These are phyloP conservation scores for Pelobates fuscus DNA, from an alignment of 2,113 vertebrate genomes.

Conservation along the genomic window DNA sequence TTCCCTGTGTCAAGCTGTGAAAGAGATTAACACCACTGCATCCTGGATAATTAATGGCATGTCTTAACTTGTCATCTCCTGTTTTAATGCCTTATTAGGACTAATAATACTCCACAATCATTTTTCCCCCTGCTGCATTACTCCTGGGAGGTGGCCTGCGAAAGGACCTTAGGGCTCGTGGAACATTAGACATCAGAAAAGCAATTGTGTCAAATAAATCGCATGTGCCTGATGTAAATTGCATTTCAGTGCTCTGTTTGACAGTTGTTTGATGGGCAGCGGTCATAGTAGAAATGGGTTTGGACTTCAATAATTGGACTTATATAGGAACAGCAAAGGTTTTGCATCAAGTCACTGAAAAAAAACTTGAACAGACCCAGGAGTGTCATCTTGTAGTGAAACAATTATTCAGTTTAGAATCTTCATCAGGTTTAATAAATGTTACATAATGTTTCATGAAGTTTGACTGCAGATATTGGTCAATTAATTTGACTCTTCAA, in stretches of 20 bases:
- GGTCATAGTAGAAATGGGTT: conserved; percentile 21
- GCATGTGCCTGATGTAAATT: conserved; percentile 32
- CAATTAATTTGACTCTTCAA: neutral
- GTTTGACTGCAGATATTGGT: conserved; percentile 20
- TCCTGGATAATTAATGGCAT: conserved; percentile 45
- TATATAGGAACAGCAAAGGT: conserved; percentile 1
- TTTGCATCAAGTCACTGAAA: neutral
- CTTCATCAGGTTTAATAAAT: conserved; percentile 3
- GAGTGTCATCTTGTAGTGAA: conserved; percentile 5
- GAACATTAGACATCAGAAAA: conserved; percentile 31
- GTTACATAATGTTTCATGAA: neutral
- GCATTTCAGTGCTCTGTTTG: conserved; percentile 11
- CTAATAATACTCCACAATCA: conserved; percentile 38
- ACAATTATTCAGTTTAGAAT: conserved; percentile 13
- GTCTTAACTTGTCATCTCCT: conserved; percentile 41
- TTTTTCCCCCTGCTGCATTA: conserved; percentile 2
- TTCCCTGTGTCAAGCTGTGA: conserved; percentile 27
- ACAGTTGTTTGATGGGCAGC: conserved; percentile 23
- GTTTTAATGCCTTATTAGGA: conserved; percentile 51
- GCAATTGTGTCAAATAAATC: conserved; percentile 15
- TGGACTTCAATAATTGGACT: conserved; percentile 20
- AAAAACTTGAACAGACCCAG: neutral
- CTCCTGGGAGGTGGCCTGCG: conserved; percentile 17
- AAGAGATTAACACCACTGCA: conserved; percentile 48
- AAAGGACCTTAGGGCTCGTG: conserved; percentile 18